These are phyloP conservation scores for Cerastis rubricosa DNA, from an alignment of 2,888 invertebrate species.

Conservation along the genomic window DNA sequence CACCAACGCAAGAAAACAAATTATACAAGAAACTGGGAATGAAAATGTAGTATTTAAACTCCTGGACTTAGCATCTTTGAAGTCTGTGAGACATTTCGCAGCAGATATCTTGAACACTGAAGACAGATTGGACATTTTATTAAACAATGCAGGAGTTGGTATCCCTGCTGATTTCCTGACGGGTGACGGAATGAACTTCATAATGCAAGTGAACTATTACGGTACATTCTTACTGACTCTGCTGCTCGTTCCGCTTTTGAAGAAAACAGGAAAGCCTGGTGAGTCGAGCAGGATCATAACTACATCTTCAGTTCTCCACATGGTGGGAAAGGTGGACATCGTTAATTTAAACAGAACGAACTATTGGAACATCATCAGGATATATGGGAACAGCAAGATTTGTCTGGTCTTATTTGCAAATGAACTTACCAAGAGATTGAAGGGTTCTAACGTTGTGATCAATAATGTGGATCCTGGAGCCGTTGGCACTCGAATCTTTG, in stretches of 20 bases:
- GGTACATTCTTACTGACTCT: conserved; percentile 94
- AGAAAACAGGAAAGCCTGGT: conserved; percentile 78
- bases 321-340: conserved; percentile 23
- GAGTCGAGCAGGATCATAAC: conserved; percentile 77
- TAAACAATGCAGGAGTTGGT: conserved; percentile 96
- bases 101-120: conserved; percentile 93
- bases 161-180: conserved; percentile 84
- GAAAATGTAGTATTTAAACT: conserved; percentile 92
- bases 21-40: conserved; percentile 91
- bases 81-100: conserved; percentile 94
- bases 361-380: conserved; percentile 42
- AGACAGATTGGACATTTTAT: conserved; percentile 93
- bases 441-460: conserved; percentile 92
- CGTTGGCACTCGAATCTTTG: conserved; percentile 94
- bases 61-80: conserved; percentile 93
- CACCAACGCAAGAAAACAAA: conserved; percentile 86
- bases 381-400: conserved; percentile 85
- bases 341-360: conserved; percentile 64
- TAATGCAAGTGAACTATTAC: conserved; percentile 97
- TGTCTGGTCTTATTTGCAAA: conserved; percentile 92
- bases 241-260: conserved; percentile 72
- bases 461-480: conserved; percentile 96
- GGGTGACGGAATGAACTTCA: conserved; percentile 95
- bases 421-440: conserved; percentile 92
- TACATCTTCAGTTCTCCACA: conserved; percentile 89